Evolutionary conservation across 2,797 vertebrate species (phyloP), one percentile per base, ranked within the genome.

Genomic region (Sebastes cheni): DNA sequence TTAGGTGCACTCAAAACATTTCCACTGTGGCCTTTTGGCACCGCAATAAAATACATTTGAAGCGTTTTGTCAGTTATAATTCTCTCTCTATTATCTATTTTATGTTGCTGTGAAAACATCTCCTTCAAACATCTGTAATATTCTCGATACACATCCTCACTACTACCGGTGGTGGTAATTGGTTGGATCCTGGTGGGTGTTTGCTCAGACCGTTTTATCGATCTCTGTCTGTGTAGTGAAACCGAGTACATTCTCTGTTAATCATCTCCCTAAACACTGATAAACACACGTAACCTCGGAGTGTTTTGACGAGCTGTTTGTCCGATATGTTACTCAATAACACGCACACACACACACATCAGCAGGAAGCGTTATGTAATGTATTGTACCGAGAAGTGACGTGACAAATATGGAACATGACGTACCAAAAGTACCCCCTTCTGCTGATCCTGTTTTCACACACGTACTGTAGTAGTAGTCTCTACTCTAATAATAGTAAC

Each of bases 181-280:
- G 66, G 22, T 29, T 60, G 50, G 32, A 55, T 16, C 18, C 6
- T 6, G 4, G 64, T 32, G 11, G 18, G 18, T 1, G 20, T 61
- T 67, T 1, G 36, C 36, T 74, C 30, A 79, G 56, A 56, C 55
- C 29, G 30, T 46, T 65, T 5, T 62, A 54, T 74, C 66, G 69
- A 70, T 79, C 11, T 50, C 5, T 50, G 42, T 42, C 6, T 69
- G 62, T 39, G 18, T 34, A 8, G 10, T 25, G 2, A 39, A 11
- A 20, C 13, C 2, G 34, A 69, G 61, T 12, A 6, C 42, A 20
- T 5, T 12, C 39, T 58, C 58, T 59, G 68, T 18, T 81, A 82
- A 87, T 87, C 2, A 86, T 85, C 64, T 61, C 74, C 82, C 29
- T n/a, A 32, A 59, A 39, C 18, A 30, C 64, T 34, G 60, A 89